Evolutionary conservation across 1,140 invertebrate genomes (phyloP).

Genomic region (Camponotus floridanus): DNA sequence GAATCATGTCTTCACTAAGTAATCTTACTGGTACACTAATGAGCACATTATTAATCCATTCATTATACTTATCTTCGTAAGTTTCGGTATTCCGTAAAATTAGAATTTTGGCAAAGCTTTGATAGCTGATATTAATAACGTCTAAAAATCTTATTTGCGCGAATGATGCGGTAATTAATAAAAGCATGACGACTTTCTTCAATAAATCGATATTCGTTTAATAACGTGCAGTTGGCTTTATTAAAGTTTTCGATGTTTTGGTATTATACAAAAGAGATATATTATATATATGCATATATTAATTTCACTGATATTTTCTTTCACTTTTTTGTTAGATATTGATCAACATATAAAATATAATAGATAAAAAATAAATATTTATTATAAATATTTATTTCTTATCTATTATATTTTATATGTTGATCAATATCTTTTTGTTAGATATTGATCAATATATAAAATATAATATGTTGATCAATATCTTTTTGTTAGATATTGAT

Average conservation of each 20-base stretch:
- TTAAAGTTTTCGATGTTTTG: conserved; percentile 17
- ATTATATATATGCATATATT: conserved; percentile 4
- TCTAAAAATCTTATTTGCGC: conserved; percentile 14
- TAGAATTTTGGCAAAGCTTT: neutral
- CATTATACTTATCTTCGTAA: neutral
- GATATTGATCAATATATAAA: too few species aligned
- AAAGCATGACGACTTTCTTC: conserved; percentile 35
- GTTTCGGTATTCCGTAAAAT: neutral
- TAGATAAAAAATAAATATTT: too few species aligned
- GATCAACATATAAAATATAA: too few species aligned
- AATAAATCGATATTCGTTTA: conserved; percentile 31
- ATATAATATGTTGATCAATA: too few species aligned
- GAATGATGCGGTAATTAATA: conserved; percentile 53
- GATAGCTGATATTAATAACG: conserved; percentile 32
- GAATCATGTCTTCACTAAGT: neutral
- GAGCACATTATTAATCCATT: conserved; percentile 4
- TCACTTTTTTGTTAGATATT: too few species aligned
- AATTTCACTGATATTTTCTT: conserved; percentile 11
- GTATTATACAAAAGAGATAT: conserved; percentile 6
- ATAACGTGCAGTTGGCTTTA: conserved; percentile 18
- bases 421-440: too few species aligned
- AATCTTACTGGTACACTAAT: neutral
- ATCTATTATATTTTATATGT: too few species aligned
- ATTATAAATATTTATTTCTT: too few species aligned
- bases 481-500: too few species aligned